phyloP scores from a whole-genome alignment of 2,888 invertebrate species.

The Nomada flava region DNA sequence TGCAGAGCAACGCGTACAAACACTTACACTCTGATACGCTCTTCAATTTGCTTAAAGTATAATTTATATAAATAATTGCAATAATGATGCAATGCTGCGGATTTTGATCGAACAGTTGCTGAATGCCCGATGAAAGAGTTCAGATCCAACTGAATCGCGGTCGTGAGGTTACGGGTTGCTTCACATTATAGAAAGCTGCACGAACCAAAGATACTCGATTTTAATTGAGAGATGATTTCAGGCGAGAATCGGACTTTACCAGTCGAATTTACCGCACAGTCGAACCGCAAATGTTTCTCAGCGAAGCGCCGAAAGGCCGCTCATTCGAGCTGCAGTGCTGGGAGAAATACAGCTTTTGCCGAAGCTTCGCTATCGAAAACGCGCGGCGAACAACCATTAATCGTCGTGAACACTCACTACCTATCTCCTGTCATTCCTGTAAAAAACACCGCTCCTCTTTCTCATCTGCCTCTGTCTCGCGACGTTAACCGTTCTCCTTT shows the following conservation, averaged over 20 bases:
- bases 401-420: slow-evolving; percentile 57
- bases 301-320: slow-evolving; percentile 9
- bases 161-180: background rate
- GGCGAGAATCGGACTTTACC: background rate
- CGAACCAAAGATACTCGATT: slow-evolving; percentile 2
- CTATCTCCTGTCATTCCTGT: slow-evolving; percentile 54
- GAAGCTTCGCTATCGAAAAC: slow-evolving; percentile 46
- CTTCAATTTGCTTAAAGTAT: too few species aligned
- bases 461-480: slow-evolving; percentile 1
- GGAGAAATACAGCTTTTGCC: slow-evolving; percentile 34
- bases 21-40: too few species aligned
- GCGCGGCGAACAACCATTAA: slow-evolving; percentile 58
- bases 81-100: too few species aligned
- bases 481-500: slow-evolving; percentile 40
- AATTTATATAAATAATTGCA: too few species aligned
- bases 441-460: slow-evolving; percentile 57
- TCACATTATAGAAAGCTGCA: background rate
- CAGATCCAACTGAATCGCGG: slow-evolving; percentile 1
- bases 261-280: slow-evolving; percentile 2
- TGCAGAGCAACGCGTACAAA: too few species aligned
- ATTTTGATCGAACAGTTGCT: too few species aligned
- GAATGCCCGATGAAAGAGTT: too few species aligned
- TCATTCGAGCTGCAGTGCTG: background rate
- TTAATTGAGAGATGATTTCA: slow-evolving; percentile 32
- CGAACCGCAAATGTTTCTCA: slow-evolving; percentile 4